These are phyloP conservation scores for Ceraclea dissimilis DNA, from an alignment of 2,888 invertebrate species.

Conservation along the genomic window DNA sequence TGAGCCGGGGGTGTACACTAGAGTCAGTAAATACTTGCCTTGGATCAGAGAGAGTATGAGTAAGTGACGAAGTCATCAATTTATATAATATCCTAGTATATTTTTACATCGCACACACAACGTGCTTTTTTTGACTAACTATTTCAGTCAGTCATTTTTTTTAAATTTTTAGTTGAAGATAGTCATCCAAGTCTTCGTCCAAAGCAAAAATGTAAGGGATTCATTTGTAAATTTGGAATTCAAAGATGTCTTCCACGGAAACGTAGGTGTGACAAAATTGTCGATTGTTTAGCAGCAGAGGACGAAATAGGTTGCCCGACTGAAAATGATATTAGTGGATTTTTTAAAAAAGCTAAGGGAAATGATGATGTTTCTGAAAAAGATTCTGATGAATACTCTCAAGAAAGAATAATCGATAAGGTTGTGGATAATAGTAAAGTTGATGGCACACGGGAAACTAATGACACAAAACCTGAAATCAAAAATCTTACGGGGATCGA, in stretches of 20 bases:
- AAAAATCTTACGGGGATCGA: too few relatives aligned
- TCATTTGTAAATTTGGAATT: constrained; percentile 58
- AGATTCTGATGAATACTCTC: too few relatives aligned
- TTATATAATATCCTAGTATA: neutral
- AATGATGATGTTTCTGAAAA: neutral
- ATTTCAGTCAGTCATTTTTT: neutral
- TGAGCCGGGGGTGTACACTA: constrained; percentile 78
- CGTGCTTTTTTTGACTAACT: too few relatives aligned
- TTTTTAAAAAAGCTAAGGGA: neutral
- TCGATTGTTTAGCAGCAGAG: constrained; percentile 73
- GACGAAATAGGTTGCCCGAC: constrained; percentile 64
- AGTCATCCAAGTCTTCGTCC: constrained; percentile 44
- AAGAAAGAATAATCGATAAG: neutral
- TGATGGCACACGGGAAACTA: too few relatives aligned
- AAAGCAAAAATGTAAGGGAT: constrained; percentile 62
- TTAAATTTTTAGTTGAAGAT: constrained; percentile 37
- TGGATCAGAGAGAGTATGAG: constrained; percentile 63
- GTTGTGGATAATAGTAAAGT: neutral
- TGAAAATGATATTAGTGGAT: neutral
- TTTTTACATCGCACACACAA: too few relatives aligned
- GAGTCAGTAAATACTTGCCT: constrained; percentile 63
- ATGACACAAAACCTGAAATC: too few relatives aligned
- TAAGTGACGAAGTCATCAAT: constrained; percentile 37
- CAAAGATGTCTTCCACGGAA: constrained; percentile 59
- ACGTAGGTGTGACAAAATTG: constrained; percentile 61